Evolutionary conservation across 1,140 invertebrate species (phyloP), one percentile per base, ranked within the genome.

Genomic region (Pseudomyrmex cubaensis): DNA sequence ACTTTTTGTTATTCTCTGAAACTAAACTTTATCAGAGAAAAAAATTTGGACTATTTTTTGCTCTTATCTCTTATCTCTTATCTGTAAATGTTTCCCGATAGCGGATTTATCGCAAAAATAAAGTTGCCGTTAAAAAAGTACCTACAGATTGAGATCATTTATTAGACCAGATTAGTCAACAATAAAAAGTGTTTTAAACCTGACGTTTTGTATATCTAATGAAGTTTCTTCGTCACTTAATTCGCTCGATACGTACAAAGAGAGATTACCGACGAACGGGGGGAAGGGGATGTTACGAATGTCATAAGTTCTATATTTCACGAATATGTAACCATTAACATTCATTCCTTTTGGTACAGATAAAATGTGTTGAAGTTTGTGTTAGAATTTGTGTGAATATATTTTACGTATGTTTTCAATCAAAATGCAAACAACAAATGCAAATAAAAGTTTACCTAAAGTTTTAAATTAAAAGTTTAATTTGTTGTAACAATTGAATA

Each of bases 121-220:
- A 80, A 50, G 8, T 72, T n/a, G 56, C 57, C 46, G 20, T 70
- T 80, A 50, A 70, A 80, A 67, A 17, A 35, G 35, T 35, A 35
- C 0, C 35, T 72, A 15, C 64, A 57, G 50, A 48, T 78, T 69
- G 52, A 35, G 35, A 66, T 20, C 22, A 12, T 61, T 80, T 59
- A 50, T 57, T 35, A 70, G 54, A 57, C 20, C 2, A 17, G 7
- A 72, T 78, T 59, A 22, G 20, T 61, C 61, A 35, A n/a, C 13
- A 72, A 70, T 61, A 20, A 56, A 48, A 72, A 35, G 5, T 35
- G 35, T 35, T 35, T 35, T 35, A 35, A 35, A 35, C 35, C 35
- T 7, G 35, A 35, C 46, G 66, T 69, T 67, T 78, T 70, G 10
- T 78, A 20, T 35, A 78, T 35, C 46, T 5, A n/a, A 13, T 17